Base-by-base conservation (phyloP, 2,113 vertebrate genomes). In the Aspidoscelis tigris region DNA sequence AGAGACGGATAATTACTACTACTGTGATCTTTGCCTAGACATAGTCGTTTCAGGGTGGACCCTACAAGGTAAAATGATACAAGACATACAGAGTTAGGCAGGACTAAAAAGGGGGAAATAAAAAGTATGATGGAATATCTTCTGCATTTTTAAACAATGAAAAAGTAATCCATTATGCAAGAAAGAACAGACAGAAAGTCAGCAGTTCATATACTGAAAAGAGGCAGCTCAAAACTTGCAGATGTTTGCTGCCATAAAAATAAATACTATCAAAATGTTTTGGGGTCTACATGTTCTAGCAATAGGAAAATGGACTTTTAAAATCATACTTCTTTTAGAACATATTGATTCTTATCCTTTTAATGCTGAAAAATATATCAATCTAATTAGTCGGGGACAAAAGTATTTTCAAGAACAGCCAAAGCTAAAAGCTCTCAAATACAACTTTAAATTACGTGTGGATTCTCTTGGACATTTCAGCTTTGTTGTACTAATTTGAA, bases 1-100 rank as follows among this genome's bases (percentile, higher is more conserved):
- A 96, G 98, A 97, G 97, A 90, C 90, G 93, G 97, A 99, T 99
- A 99, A 97, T 99, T 99, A 99, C 98, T 98, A 98, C 97, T 98
- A 98, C 97, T 98, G 97, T 98, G 98, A 94, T 99, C 98, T 98
- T 99, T 99, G 97, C 98, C 98, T 97, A 99, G 98, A 98, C 98
- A 99, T 95, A 99, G 98, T 96, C 98, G 98, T 98, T 99, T 99
- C 97, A 99, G 96, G 96, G 98, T 98, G 95, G 98, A 98, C 98
- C 98, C 98, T 99, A 98, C 95, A 97, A 96, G 95, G 97, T 96
- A 98, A 96, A 97, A 98, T 95, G 97, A 97, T 97, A 99, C 96
- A 98, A 98, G 97, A 99, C 97, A 99, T 73, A 97, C 92, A 98
- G 93, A 95, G 97, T 99, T 99, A 99, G 97, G 97, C 95, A 93